These are phyloP conservation scores for Arenaria interpres DNA, from an alignment of 2,113 vertebrate species.

Conservation along the genomic window DNA sequence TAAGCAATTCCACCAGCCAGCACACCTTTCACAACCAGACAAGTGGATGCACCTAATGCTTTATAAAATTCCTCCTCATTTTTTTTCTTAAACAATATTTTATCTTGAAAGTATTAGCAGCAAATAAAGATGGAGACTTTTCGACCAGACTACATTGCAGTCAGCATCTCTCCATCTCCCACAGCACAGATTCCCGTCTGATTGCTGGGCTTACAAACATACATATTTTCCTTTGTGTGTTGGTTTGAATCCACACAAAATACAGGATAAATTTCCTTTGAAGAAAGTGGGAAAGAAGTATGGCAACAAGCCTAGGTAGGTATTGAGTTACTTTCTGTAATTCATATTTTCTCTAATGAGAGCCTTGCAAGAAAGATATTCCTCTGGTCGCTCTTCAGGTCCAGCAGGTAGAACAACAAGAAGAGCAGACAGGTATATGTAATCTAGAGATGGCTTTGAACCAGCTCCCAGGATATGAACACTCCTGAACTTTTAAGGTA, in stretches of 20 bases:
- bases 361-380: slow-evolving; percentile 6
- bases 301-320: not conserved
- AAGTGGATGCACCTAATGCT: not conserved
- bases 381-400: not conserved
- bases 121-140: not conserved
- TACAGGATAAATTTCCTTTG: slow-evolving; percentile 28
- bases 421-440: not conserved
- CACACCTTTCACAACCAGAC: not conserved
- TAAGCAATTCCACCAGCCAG: not conserved
- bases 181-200: not conserved
- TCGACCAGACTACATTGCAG: not conserved
- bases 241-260: slow-evolving; percentile 50
- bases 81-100: not conserved
- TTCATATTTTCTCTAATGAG: slow-evolving; percentile 45
- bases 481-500: slow-evolving; percentile 38
- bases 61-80: not conserved
- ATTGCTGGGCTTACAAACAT: not conserved
- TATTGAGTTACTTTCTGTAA: slow-evolving; percentile 37
- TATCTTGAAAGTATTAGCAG: not conserved
- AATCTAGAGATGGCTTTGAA: slow-evolving; percentile 20
- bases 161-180: not conserved
- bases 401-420: slow-evolving; percentile 3
- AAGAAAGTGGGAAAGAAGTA: slow-evolving; percentile 54
- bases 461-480: not conserved
- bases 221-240: slow-evolving; percentile 6